Conservation (phyloP, 2,888 invertebrate genomes). For the Pseudoips prasinana region DNA sequence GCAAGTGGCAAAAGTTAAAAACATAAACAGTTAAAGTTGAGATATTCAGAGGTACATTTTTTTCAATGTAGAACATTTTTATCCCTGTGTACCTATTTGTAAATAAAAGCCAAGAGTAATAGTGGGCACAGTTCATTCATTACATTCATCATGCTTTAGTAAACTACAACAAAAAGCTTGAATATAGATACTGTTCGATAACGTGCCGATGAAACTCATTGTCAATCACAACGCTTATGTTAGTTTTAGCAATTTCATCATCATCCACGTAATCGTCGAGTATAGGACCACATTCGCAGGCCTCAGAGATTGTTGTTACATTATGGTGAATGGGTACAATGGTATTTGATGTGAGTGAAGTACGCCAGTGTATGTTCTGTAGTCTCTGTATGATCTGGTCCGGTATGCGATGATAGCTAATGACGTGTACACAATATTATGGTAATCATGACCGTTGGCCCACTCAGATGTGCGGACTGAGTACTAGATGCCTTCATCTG, state of each 20-base stretch:
- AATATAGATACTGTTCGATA: conserved; percentile 57
- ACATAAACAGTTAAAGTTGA: conserved; percentile 4
- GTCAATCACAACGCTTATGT: conserved; percentile 1
- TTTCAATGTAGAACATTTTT: too few species aligned
- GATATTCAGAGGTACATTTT: too few species aligned
- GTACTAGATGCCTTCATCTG: conserved; percentile 49
- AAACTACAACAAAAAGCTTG: conserved; percentile 61
- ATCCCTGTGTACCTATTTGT: too few species aligned
- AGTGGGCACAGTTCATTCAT: conserved; percentile 22
- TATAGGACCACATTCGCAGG: conserved; percentile 70
- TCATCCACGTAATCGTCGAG: conserved; percentile 59
- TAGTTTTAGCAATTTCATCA: conserved; percentile 23
- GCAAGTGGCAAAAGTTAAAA: conserved; percentile 41
- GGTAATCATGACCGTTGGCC: conserved; percentile 37
- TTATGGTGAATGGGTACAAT: conserved; percentile 69
- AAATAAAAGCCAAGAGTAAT: conserved; percentile 2
- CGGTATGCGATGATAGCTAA: conserved; percentile 71
- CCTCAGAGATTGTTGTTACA: conserved; percentile 52
- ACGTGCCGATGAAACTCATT: conserved; percentile 31
- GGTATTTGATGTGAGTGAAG: conserved; percentile 77
- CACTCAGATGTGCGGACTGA: conserved; percentile 8
- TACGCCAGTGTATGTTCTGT: conserved; percentile 75
- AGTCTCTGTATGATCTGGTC: conserved; percentile 70
- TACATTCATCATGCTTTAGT: conserved; percentile 56
- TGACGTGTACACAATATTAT: conserved; percentile 57